Evolutionary conservation across 2,888 invertebrate genomes (phyloP), one percentile per base, ranked within the genome.

Genomic region (Eumacrocentrus americanus): DNA sequence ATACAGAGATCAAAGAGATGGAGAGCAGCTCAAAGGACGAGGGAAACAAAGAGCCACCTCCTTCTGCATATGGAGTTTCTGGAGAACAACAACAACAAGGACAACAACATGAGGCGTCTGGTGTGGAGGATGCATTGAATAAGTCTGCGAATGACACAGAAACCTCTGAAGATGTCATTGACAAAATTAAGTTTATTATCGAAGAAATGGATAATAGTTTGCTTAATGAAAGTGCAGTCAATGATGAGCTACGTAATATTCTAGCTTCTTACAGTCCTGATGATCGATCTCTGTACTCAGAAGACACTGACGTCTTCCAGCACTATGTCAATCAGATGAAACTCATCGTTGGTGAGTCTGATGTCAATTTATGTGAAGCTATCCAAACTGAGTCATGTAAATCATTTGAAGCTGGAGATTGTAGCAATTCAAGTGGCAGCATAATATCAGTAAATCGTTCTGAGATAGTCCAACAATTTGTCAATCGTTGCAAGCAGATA

Each of bases 1-100:
- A 60, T 25, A 46, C 37, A 5, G 60, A 60, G 25, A 44, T 60
- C 14, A 60, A 60, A 38, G 55, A 56, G 29, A 35, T 54, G 54
- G 29, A 54, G 42, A 54, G 7, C 23, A 16, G 9, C 34, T 12
- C n/a, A 22, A 46, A 20, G 14, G 16, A 40, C 7, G 20, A 42
- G 6, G 11, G 7, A 20, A 42, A 18, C 11, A 20, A 42, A 11
- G 20, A 2, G 3, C 42, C 16, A 42, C 7, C 14, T 16, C n/a
- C n/a, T n/a, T n/a, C n/a, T n/a, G n/a, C n/a, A n/a, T n/a, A n/a
- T n/a, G n/a, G n/a, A n/a, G n/a, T n/a, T 14, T 20, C 3, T 20
- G 9, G n/a, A n/a, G n/a, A n/a, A 34, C 5, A 1, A 23, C 7
- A 12, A 29, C 3, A 1, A n/a, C 9, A 16, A 18, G 6, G 34